Base-by-base conservation (phyloP, 2,113 vertebrate genomes). In the Uria aalge region DNA sequence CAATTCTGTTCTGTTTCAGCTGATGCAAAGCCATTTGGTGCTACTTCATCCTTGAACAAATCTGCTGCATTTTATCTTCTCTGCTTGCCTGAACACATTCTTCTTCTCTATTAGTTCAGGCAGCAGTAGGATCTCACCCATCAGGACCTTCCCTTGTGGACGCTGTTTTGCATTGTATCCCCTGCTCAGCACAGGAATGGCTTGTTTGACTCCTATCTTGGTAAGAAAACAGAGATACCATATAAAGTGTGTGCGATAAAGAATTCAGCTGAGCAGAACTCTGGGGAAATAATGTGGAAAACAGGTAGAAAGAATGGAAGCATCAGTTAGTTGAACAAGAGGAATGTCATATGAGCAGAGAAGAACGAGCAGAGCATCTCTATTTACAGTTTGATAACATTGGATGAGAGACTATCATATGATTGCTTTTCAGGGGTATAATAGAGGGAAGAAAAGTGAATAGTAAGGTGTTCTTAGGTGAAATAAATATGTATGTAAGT, bases 31-130 rank as follows among this genome's bases (percentile, higher is more conserved):
- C 34, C 60, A 64, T 92, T 96, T 95, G 79, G 30, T 91, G 56
- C 52, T 88, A 81, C 82, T 89, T 96, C 90, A 91, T 80, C 82
- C 92, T 94, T 89, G 96, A 94, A 78, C 36, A 94, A 86, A 85
- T 89, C 83, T 92, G 30, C 47, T 56, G 21, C 40, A 75, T 74
- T 97, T 96, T 95, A 45, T 90, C 82, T 90, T 88, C 79, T 88
- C 64, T 92, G 84, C 80, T 91, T 96, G 68, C 81, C 88, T 94
- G 83, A 94, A 71, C 68, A 88, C 27, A 80, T 90, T 93, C 81
- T 92, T 92, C 64, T 96, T 92, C 67, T 94, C 78, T 81, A 74
- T 91, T 95, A 86, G 68, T 93, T 92, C 78, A 77, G 85, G 79
- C 59, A 86, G 50, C n/a, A 93, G 59, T 15, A 88, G 59, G 82